These are phyloP conservation scores for Ictalurus punctatus DNA, from an alignment of 2,113 vertebrate genomes.

Conservation along the genomic window DNA sequence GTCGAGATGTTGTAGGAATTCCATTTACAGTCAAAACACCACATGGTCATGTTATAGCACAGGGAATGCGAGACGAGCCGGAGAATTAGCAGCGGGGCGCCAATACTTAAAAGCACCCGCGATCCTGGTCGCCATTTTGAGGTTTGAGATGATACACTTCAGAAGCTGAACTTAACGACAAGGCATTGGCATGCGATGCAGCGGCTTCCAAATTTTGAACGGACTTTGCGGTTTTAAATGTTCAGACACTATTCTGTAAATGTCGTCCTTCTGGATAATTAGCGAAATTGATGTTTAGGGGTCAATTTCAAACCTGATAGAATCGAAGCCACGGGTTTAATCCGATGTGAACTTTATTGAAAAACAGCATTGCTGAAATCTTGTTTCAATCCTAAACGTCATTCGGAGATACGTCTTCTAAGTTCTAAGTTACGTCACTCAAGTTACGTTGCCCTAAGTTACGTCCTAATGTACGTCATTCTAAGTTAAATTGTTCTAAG, in stretches of 20 bases:
- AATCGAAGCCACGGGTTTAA: not conserved
- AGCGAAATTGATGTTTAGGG: not conserved
- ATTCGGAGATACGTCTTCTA: too few species aligned
- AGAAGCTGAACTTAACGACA: not conserved
- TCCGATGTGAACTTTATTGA: not conserved
- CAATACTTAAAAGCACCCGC: not conserved
- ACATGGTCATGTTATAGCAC: not conserved
- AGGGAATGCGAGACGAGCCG: not conserved
- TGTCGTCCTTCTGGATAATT: not conserved
- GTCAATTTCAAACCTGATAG: not conserved
- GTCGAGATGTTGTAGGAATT: not conserved
- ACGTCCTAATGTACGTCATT: too few species aligned
- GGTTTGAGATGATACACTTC: not conserved
- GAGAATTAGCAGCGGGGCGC: not conserved
- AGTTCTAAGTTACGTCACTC: too few species aligned
- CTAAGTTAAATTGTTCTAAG: too few species aligned
- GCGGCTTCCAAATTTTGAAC: not conserved
- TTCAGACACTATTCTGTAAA: not conserved
- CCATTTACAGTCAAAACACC: not conserved
- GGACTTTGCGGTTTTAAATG: too few species aligned
- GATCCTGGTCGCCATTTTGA: not conserved
- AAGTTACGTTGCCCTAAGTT: too few species aligned
- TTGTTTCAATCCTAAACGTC: not conserved
- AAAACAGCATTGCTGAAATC: not conserved
- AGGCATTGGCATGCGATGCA: not conserved